Evolutionary conservation across 64 coral and sea anemone genomes (phyloP), one percentile per base, ranked within the genome.

Genomic region (Platygyra sinensis): DNA sequence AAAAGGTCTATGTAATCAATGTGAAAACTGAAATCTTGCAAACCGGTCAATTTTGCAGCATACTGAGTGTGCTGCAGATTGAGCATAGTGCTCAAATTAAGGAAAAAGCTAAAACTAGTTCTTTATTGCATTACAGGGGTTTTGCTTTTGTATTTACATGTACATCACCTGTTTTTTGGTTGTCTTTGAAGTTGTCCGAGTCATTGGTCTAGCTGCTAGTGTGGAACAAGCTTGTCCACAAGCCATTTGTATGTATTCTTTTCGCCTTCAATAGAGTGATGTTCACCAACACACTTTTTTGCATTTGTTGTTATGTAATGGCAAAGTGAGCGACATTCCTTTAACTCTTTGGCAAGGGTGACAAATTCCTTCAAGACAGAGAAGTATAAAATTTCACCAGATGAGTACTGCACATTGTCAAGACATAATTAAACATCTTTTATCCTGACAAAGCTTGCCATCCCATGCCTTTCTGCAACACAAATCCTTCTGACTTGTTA

Each of bases 181-280:
- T 51, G n/a, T 77, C 74, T 20, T 22, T 50, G 9, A 5, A 77
- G 14, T 49, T 22, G 38, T 51, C 74, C 8, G 5, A 77, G 74
- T 16, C 54, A 20, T 77, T 17, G 24, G 19, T 22, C 33, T 50
- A 20, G 17, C 20, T 50, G 38, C 20, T 77, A 15, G 67, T 46
- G 61, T 65, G 81, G 71, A 71, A 25, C 12, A 71, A 94, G 87
- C 52, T 94, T 94, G 29, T 89, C 65, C 60, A 94, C 79, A 51
- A 94, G 60, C 24, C 57, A 33, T 31, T 80, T 75, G 80, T 97
- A 97, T 0, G 88, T 94, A 54, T 71, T 72, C 36, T 31, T 97
- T 79, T 97, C 95, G 11, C 30, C 74, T 28, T 89, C 92, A 17
- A 86, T 54, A 17, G 92, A 94, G 72, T 97, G 95, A 25, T 90